Base-by-base conservation (phyloP, 2,888 invertebrate species). In the Pandemis cinnamomeana region DNA sequence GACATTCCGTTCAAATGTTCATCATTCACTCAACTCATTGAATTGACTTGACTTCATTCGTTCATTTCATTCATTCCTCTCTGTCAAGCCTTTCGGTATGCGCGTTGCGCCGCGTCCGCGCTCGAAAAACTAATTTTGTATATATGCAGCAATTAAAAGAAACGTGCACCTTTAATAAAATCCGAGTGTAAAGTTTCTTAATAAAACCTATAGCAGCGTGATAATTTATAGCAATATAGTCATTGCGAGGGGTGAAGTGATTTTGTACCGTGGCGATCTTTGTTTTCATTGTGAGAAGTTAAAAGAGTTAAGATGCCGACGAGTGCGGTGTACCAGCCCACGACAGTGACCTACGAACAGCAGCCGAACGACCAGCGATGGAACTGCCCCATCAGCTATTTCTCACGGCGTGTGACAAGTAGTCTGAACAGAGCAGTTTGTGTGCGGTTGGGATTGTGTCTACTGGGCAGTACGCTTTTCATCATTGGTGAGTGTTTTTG, bases 311-410 rank as follows among this genome's bases (percentile, higher is more conserved):
- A 89, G 87, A 96, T 96, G 96, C 96, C 96, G 80, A 95, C 95
- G 72, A 96, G 96, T 86, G 96, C 96, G 76, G 97, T 97, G 66
- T 97, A 97, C 90, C 97, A 97, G 87, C 97, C 97, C 15, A 97
- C 97, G 77, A 97, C 97, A 79, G 96, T 96, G 78, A 96, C 96
- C 71, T 97, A 96, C 86, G 96, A 96, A 87, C 95, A 95, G 80
- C 94, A 94, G 81, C 93, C 94, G n/a, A 88, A 84, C 67, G 95
- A 95, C 75, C 94, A 95, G 89, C 86, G 95, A 86, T 89, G 95
- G 95, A 87, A 93, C 91, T 90, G 94, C 88, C 91, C 95, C 84
- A 88, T 95, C 93, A 92, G 95, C 90, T 89, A 91, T 88, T 89
- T 94, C 90, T 88, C 94, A 80, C 93, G 94, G 42, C 89, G 94